A percentile compares a stretch with the other conserved stretches of the same genome.
These are phyloP conservation scores for Drosophila bifasciata DNA, from an alignment of 1,140 invertebrate species.

Conservation along the genomic window DNA sequence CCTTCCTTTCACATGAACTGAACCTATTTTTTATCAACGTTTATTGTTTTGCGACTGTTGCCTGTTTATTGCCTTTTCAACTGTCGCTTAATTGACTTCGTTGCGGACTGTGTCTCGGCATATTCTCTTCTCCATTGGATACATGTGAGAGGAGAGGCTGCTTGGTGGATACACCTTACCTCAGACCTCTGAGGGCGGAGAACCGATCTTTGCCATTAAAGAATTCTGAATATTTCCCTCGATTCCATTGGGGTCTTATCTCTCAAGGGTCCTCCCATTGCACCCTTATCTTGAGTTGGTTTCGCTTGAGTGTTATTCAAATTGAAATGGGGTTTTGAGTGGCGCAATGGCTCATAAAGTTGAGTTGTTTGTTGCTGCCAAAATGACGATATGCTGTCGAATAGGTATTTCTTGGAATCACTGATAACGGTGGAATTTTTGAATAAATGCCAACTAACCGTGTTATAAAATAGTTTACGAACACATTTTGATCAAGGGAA, in stretches of 20 bases:
- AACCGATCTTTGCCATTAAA: background rate
- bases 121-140: background rate
- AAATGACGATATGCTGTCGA: constrained; percentile 6
- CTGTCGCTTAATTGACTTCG: constrained; percentile 78
- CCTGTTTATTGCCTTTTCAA: constrained; percentile 71
- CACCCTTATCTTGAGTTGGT: background rate
- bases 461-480: too few species aligned
- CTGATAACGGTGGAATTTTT: too few species aligned
- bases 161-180: constrained; percentile 16
- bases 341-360: constrained; percentile 39
- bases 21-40: constrained; percentile 66
- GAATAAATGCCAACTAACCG: too few species aligned
- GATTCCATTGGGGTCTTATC: constrained; percentile 24
- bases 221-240: constrained; percentile 1
- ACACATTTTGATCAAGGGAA: too few species aligned
- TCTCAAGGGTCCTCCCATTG: constrained; percentile 34
- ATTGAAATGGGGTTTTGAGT: constrained; percentile 28
- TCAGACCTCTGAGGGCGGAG: background rate
- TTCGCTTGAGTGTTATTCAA: constrained; percentile 4
- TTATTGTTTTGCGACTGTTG: constrained; percentile 78
- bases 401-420: too few species aligned
- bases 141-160: constrained; percentile 15
- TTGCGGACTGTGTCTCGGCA: constrained; percentile 29
- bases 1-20: constrained; percentile 16
- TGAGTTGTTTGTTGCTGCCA: constrained; percentile 4